Percentiles rank a stretch among this genome's conserved stretches.
phyloP scores from a whole-genome alignment of 2,113 vertebrate genomes.

The western clawed frog (Xenopus tropicalis) region UCB_Xtro_10.0 CM004447.2:135789501-135790000 shows the following conservation, averaged over 20 bases:
- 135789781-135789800: slow-evolving; percentile 46
- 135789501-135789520: neutral
- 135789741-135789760: slow-evolving; percentile 44
- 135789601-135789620: slow-evolving; percentile 32
- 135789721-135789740: slow-evolving; percentile 34
- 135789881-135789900: slow-evolving; percentile 82
- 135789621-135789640: slow-evolving; percentile 37
- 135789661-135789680: slow-evolving; percentile 39
- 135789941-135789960: slow-evolving; percentile 69
- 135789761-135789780: slow-evolving; percentile 30
- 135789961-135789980: slow-evolving; percentile 86
- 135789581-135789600: slow-evolving; percentile 25
- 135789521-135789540: neutral
- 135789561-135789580: slow-evolving; percentile 19
- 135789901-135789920: slow-evolving; percentile 95
- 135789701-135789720: slow-evolving; percentile 35
- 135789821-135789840: slow-evolving; percentile 75
- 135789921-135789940: slow-evolving; percentile 70
- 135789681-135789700: slow-evolving; percentile 25
- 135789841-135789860: slow-evolving; percentile 79
- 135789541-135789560: slow-evolving; percentile 1
- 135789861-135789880: slow-evolving; percentile 80
- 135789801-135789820: slow-evolving; percentile 77
- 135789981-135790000: slow-evolving; percentile 82
- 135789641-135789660: slow-evolving; percentile 24